Conservation (phyloP, 2,888 invertebrate species). For the Erebia epiphron region DNA sequence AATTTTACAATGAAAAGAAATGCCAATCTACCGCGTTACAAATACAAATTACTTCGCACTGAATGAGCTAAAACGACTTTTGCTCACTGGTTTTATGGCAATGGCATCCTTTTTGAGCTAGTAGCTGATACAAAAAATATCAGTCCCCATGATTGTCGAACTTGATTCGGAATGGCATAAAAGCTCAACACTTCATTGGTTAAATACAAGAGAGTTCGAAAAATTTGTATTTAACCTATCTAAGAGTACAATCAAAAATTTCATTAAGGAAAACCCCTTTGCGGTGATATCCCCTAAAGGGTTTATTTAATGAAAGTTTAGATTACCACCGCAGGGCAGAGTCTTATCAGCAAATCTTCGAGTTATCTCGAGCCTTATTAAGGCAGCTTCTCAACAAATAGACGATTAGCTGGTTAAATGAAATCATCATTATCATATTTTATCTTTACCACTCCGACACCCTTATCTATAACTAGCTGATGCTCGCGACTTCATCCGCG, state of each 20-base stretch:
- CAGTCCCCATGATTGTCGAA: no score
- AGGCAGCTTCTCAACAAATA: neutral
- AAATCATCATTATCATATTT: neutral
- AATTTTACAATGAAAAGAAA: no score
- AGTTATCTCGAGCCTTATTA: neutral
- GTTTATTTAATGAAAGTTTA: constrained; percentile 1
- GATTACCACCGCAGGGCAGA: constrained; percentile 5
- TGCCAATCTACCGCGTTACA: no score
- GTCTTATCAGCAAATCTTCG: constrained; percentile 6
- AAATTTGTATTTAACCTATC: neutral
- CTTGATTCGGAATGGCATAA: neutral
- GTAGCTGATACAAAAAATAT: no score
- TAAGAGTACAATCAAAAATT: constrained; percentile 5
- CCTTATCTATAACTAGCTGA: no score
- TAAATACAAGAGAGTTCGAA: neutral
- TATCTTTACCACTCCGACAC: no score
- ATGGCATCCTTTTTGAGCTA: no score
- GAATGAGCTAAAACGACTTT: no score
- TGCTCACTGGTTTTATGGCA: no score
- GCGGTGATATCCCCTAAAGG: neutral
- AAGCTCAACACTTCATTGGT: neutral
- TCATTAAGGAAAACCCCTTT: constrained; percentile 2
- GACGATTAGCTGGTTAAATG: neutral
- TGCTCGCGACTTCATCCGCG: no score
- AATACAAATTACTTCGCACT: no score